A percentile compares a stretch with the other conserved stretches of the same genome.
Evolutionary conservation across 2,888 invertebrate species (phyloP).

Genomic region (Diarsia mendica): DNA sequence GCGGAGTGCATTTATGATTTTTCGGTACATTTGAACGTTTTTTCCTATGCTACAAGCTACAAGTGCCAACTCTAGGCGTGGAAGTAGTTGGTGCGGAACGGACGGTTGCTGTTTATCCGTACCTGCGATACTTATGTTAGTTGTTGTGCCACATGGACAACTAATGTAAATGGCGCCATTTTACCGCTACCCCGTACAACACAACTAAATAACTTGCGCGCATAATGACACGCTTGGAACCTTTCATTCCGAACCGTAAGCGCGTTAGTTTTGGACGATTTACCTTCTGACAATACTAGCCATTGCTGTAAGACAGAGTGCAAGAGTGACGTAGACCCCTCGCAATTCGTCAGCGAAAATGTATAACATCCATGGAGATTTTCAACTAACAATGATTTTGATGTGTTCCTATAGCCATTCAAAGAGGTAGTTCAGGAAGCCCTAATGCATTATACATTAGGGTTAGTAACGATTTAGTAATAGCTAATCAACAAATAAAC

Average conservation of each 20-base stretch:
- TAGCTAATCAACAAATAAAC: background rate
- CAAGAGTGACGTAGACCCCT: constrained; percentile 17
- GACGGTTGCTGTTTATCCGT: constrained; percentile 65
- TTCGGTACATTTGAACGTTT: constrained; percentile 50
- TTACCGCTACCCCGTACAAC: constrained; percentile 84
- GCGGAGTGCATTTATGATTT: constrained; percentile 43
- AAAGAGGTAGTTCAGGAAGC: background rate
- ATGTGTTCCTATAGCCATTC: background rate
- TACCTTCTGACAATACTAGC: constrained; percentile 68
- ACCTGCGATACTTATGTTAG: constrained; percentile 70
- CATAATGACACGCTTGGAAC: constrained; percentile 80
- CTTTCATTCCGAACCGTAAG: constrained; percentile 73
- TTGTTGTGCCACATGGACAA: constrained; percentile 75
- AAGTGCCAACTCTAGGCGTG: constrained; percentile 53
- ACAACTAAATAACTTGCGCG: constrained; percentile 80
- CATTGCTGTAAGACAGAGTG: constrained; percentile 47
- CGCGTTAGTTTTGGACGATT: constrained; percentile 77
- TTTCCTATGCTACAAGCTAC: constrained; percentile 39
- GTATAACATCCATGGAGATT: background rate
- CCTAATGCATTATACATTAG: background rate
- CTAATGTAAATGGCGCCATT: constrained; percentile 81
- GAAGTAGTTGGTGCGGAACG: constrained; percentile 72
- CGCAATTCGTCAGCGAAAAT: background rate
- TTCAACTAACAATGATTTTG: constrained; percentile 1
- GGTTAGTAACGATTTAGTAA: background rate